These are phyloP conservation scores for Trichonephila clavipes DNA, from an alignment of 1,140 invertebrate genomes.

Conservation along the genomic window DNA sequence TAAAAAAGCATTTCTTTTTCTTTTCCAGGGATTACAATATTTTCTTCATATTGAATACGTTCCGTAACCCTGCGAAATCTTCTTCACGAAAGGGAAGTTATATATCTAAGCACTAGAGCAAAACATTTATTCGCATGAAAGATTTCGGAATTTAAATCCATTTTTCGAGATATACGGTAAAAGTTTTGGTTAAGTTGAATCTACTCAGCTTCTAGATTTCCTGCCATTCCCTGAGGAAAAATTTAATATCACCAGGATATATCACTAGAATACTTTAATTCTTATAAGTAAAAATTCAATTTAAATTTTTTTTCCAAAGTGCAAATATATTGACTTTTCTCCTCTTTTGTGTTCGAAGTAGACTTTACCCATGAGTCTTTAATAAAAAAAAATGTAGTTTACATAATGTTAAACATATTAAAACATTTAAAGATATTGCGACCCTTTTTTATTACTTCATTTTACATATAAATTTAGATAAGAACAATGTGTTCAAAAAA, in stretches of 20 bases:
- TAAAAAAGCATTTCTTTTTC: background rate
- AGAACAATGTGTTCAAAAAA: background rate
- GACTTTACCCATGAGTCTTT: background rate
- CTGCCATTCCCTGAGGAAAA: background rate
- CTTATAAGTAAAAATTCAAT: background rate
- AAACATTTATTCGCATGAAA: conserved; percentile 21
- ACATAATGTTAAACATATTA: background rate
- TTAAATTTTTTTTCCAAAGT: background rate
- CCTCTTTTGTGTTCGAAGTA: background rate
- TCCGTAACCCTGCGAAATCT: background rate
- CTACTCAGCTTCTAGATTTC: background rate
- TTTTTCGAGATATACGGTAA: background rate
- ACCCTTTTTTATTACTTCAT: background rate
- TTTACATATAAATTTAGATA: background rate
- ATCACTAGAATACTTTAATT: conserved; percentile 24
- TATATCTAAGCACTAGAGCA: conserved; percentile 26
- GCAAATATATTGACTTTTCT: background rate
- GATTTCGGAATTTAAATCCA: conserved; percentile 15
- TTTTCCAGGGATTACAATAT: background rate
- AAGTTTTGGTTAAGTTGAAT: background rate
- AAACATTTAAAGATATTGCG: background rate
- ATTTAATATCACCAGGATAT: conserved; percentile 24
- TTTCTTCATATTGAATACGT: background rate
- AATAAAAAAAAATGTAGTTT: background rate
- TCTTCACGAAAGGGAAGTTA: conserved; percentile 5